phyloP scores from a whole-genome alignment of 2,113 vertebrate species.

The Salminus brasiliensis region DNA sequence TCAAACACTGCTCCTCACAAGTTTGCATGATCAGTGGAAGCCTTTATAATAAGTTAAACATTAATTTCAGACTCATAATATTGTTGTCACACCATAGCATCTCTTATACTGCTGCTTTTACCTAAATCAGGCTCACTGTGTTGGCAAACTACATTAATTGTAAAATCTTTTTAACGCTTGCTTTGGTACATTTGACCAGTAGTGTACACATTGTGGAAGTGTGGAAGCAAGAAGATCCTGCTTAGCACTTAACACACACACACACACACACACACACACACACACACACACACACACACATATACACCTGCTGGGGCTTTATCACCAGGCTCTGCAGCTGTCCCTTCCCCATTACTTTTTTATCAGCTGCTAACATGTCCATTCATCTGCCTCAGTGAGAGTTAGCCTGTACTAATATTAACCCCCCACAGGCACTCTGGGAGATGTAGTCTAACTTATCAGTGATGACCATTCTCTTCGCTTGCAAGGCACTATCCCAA shows the following conservation, averaged over 20 bases:
- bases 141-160: too few relatives aligned
- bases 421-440: not conserved
- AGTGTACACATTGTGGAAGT: too few relatives aligned
- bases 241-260: not conserved
- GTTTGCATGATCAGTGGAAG: too few relatives aligned
- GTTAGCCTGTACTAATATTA: slow-evolving; percentile 41
- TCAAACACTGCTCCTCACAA: too few relatives aligned
- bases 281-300: slow-evolving; percentile 3
- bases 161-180: too few relatives aligned
- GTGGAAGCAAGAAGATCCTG: too few relatives aligned
- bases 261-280: slow-evolving; percentile 6
- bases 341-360: slow-evolving; percentile 67
- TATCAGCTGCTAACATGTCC: slow-evolving; percentile 25
- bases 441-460: slow-evolving; percentile 32
- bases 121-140: too few relatives aligned
- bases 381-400: slow-evolving; percentile 58
- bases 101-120: too few relatives aligned
- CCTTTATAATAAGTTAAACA: too few relatives aligned
- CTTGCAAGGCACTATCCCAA: not conserved
- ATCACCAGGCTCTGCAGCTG: slow-evolving; percentile 63
- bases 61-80: too few relatives aligned
- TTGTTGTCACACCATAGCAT: too few relatives aligned
- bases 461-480: not conserved
- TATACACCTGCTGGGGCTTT: slow-evolving; percentile 42
- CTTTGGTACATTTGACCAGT: too few relatives aligned